Percentiles rank a stretch among this genome's conserved stretches.
phyloP scores from a whole-genome alignment of 2,797 vertebrate genomes.

The Euthynnus affinis region DNA sequence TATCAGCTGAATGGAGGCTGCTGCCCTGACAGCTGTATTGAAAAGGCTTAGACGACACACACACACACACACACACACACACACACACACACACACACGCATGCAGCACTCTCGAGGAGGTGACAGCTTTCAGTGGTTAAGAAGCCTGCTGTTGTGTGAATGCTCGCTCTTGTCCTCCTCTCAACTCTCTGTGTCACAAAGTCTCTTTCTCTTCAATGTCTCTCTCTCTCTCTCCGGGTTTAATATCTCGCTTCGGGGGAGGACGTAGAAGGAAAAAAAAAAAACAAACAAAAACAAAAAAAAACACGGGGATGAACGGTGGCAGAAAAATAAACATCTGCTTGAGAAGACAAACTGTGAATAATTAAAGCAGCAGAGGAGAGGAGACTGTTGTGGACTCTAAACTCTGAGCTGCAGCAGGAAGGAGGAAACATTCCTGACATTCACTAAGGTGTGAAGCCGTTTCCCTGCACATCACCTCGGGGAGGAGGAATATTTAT shows the following conservation, averaged over 20 bases:
- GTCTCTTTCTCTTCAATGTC: slow-evolving; percentile 17
- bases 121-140: slow-evolving; percentile 65
- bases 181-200: slow-evolving; percentile 34
- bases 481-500: slow-evolving; percentile 8
- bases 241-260: slow-evolving; percentile 42
- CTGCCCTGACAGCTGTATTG: slow-evolving; percentile 70
- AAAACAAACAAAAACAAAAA: no score
- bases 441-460: slow-evolving; percentile 7
- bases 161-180: slow-evolving; percentile 66
- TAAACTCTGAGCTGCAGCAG: neutral
- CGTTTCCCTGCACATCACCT: neutral
- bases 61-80: slow-evolving; percentile 34
- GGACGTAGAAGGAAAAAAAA: no score
- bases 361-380: slow-evolving; percentile 31
- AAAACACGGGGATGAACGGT: slow-evolving; percentile 8
- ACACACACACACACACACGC: slow-evolving; percentile 40
- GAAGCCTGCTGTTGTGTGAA: slow-evolving; percentile 72
- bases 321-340: slow-evolving; percentile 24
- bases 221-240: slow-evolving; percentile 37
- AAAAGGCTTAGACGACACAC: slow-evolving; percentile 48
- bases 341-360: slow-evolving; percentile 29
- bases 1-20: slow-evolving; percentile 48
- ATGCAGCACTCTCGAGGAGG: slow-evolving; percentile 37
- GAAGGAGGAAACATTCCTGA: neutral
- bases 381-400: neutral